These are phyloP conservation scores for Pyxicephalus adspersus DNA, from an alignment of 2,113 vertebrate genomes.

Conservation along the genomic window DNA sequence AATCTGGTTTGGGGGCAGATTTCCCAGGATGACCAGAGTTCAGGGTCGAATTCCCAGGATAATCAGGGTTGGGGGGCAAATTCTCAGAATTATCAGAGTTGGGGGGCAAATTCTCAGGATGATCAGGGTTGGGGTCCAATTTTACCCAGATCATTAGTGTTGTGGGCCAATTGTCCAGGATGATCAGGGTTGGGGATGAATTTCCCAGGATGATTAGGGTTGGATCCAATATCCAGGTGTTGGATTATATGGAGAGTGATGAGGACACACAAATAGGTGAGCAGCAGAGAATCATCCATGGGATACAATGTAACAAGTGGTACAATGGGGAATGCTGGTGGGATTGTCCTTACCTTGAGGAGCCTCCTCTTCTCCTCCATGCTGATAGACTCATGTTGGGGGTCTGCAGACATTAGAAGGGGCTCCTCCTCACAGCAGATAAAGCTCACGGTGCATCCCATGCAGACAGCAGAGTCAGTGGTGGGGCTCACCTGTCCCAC, in stretches of 20 bases:
- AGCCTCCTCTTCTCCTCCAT: conserved; percentile 65
- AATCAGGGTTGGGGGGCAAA: no score
- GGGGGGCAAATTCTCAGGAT: no score
- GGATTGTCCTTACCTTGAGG: conserved; percentile 63
- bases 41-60: no score
- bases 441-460: conserved; percentile 85
- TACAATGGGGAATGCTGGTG: no score
- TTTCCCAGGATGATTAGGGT: no score
- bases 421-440: conserved; percentile 82
- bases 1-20: not conserved
- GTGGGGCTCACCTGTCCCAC: conserved; percentile 23
- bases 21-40: not conserved
- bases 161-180: no score
- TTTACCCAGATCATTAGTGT: no score
- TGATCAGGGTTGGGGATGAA: not conserved
- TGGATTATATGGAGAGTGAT: no score
- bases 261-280: not conserved
- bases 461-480: conserved; percentile 67
- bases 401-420: conserved; percentile 50
- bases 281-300: not conserved
- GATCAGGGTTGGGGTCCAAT: no score
- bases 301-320: not conserved
- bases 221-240: no score
- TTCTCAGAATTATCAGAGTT: not conserved
- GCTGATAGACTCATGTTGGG: conserved; percentile 72